Percentiles rank a stretch among this genome's conserved stretches.
These are phyloP conservation scores for Trichosurus vulpecula DNA, from an alignment of 2,797 vertebrate species.

Conservation along the genomic window DNA sequence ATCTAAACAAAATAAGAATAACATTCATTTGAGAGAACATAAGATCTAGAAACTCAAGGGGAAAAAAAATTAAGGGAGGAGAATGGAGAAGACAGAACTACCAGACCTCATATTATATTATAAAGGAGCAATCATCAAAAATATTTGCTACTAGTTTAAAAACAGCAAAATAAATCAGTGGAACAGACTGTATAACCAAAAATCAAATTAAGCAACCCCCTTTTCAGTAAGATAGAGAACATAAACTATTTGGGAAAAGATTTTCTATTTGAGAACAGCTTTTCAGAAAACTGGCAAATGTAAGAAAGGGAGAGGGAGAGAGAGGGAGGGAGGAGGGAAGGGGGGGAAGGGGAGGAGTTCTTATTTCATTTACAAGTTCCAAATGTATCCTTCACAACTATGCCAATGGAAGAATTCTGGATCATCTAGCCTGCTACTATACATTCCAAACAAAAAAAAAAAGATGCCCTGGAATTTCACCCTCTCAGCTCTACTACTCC, in stretches of 20 bases:
- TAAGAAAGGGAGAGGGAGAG: neutral
- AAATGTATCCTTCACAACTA: neutral
- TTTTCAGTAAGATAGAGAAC: neutral
- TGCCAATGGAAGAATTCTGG: neutral
- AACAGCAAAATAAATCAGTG: neutral
- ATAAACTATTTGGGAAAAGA: neutral
- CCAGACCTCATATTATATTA: neutral
- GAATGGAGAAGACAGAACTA: neutral
- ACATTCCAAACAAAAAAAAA: neutral
- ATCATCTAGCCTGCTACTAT: neutral
- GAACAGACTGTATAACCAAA: neutral
- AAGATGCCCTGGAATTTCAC: neutral
- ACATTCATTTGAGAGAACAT: neutral
- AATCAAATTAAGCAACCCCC: neutral
- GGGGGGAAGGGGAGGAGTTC: neutral
- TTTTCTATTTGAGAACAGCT: neutral
- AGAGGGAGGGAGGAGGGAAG: too few species aligned
- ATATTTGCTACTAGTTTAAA: neutral
- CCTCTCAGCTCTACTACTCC: neutral
- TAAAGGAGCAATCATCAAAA: neutral
- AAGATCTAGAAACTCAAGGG: neutral
- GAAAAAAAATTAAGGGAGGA: neutral
- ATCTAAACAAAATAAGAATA: neutral
- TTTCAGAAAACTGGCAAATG: neutral
- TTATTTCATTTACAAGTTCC: neutral